Percentiles rank a stretch among this genome's conserved stretches.
Conservation (phyloP, 1,140 invertebrate genomes). For the Neodiprion lecontei region DNA sequence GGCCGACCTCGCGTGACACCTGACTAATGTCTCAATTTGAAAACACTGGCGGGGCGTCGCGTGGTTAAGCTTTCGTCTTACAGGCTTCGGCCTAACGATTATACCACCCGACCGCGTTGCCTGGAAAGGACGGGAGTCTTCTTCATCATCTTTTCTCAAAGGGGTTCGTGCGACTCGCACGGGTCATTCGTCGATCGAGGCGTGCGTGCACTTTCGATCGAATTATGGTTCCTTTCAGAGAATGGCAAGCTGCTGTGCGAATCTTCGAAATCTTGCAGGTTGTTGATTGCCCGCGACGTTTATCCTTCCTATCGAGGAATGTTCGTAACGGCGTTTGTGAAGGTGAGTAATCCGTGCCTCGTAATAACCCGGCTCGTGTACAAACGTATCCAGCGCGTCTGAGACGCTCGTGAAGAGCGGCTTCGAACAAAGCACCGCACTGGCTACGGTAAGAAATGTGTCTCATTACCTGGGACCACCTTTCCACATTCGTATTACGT, state of each 20-base stretch:
- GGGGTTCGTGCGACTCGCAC: background rate
- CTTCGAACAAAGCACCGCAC: slow-evolving; percentile 4
- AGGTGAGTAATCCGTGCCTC: no score
- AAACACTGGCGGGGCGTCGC: background rate
- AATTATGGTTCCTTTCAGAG: no score
- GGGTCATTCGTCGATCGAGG: background rate
- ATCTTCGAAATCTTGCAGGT: no score
- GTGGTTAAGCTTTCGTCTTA: no score
- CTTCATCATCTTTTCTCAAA: no score
- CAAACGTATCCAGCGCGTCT: no score
- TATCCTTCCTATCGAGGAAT: no score
- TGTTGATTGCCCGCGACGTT: no score
- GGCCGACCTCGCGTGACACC: slow-evolving; percentile 6
- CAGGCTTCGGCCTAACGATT: background rate
- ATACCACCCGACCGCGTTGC: background rate
- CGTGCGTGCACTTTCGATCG: no score
- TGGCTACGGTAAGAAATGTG: slow-evolving; percentile 31
- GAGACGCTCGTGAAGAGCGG: background rate
- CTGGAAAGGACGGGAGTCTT: background rate
- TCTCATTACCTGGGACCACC: slow-evolving; percentile 31
- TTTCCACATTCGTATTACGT: slow-evolving; percentile 28
- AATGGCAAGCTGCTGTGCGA: no score
- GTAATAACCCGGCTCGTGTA: no score
- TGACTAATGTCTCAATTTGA: slow-evolving; percentile 16
- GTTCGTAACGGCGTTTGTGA: no score